Evolutionary conservation across 1,140 invertebrate species (phyloP), one percentile per base, ranked within the genome.

Genomic region (Agraylea sexmaculata): DNA sequence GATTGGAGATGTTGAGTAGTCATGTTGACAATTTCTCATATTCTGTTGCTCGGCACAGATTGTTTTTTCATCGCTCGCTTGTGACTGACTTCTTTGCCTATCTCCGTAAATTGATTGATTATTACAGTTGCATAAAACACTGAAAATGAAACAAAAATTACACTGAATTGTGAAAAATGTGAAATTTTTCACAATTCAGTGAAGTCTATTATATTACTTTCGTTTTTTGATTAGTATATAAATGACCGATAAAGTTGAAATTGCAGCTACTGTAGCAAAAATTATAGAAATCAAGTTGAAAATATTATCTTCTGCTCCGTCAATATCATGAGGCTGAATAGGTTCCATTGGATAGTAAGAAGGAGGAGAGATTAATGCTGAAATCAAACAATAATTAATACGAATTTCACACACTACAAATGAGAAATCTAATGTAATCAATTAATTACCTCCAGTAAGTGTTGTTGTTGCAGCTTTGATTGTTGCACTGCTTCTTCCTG

Each of bases 381-480:
- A 44, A 48, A 48, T 1, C 20, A 42, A 42, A 36, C 0, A 29
- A 31, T n/a, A 39, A 2, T 25, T 25, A n/a, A 7, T 25, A n/a
- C n/a, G n/a, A n/a, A n/a, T n/a, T n/a, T n/a, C n/a, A n/a, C n/a
- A n/a, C n/a, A n/a, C n/a, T n/a, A n/a, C n/a, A n/a, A n/a, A n/a
- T n/a, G n/a, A n/a, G n/a, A n/a, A n/a, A n/a, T n/a, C n/a, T n/a
- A n/a, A n/a, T n/a, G n/a, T 18, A 1, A 17, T 33, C 25, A 17
- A 10, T 16, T 38, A 42, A 59, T 60, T 57, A 80, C 79, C 77
- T 57, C 83, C 84, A 27, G 74, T 73, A 40, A 77, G 67, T 1
- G 80, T 81, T 3, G 79, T 77, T 1, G 83, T 88, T 0, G 80
- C 78, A 46, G 85, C 82, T 50, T 78, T 73, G 55, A 80, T 75